Evolutionary conservation across 2,797 vertebrate species (phyloP).

Genomic region (Ciconia nigra): DNA sequence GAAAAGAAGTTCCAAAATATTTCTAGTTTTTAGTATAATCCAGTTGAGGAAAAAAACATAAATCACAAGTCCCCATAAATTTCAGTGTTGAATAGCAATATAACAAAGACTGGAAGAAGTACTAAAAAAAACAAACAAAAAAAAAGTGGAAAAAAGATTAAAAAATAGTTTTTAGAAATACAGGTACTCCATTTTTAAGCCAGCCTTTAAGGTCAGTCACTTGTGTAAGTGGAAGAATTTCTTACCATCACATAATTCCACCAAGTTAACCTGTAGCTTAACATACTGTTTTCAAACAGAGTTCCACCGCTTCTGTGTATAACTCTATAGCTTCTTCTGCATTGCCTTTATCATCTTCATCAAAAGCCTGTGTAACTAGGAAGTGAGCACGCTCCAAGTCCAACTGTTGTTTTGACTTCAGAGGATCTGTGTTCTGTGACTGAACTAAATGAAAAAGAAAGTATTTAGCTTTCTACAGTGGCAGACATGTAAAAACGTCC

Average conservation of each 20-base stretch:
- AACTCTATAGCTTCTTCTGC: conserved; percentile 92
- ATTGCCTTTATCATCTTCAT: conserved; percentile 94
- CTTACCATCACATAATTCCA: conserved; percentile 71
- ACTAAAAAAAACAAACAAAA: background rate
- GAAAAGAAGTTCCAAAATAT: background rate
- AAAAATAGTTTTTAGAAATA: background rate
- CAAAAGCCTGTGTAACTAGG: conserved; percentile 95
- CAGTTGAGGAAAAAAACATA: background rate
- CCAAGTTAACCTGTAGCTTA: conserved; percentile 62
- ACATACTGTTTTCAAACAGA: conserved; percentile 93
- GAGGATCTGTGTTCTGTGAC: conserved; percentile 87
- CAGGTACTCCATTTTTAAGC: conserved; percentile 58
- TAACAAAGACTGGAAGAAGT: background rate
- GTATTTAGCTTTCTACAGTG: background rate
- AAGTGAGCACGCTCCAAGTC: conserved; percentile 95
- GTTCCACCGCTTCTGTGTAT: conserved; percentile 95
- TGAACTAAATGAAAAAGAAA: conserved; percentile 77
- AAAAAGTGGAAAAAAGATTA: background rate
- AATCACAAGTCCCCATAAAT: background rate
- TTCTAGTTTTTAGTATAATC: background rate
- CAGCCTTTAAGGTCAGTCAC: conserved; percentile 31
- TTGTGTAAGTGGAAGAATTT: conserved; percentile 56
- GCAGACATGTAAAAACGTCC: background rate
- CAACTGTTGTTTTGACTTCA: conserved; percentile 94
- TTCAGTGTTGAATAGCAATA: background rate